Evolutionary conservation across 2,888 invertebrate species (phyloP).

Genomic region (Ptychoptera contaminata): DNA sequence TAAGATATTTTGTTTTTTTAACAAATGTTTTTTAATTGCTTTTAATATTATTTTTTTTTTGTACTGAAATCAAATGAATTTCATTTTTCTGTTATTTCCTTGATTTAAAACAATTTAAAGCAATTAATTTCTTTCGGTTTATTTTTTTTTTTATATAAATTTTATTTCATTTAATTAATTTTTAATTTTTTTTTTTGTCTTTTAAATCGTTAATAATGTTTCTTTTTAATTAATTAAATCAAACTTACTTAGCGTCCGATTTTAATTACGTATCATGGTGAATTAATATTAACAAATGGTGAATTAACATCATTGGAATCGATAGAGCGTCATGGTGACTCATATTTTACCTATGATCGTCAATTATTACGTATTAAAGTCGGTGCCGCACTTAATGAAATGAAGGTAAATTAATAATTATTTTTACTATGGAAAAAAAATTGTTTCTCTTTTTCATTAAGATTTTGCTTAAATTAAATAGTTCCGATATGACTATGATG

Average conservation of each 20-base stretch:
- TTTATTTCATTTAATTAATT: too few species aligned
- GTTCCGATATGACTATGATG: slow-evolving; percentile 2
- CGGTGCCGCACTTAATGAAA: not conserved
- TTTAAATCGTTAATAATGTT: not conserved
- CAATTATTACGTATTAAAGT: slow-evolving; percentile 1
- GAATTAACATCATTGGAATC: not conserved
- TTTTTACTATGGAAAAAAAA: not conserved
- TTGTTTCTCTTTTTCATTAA: not conserved
- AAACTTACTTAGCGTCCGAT: slow-evolving; percentile 10
- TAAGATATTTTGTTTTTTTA: too few species aligned
- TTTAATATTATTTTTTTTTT: too few species aligned
- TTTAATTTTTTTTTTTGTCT: too few species aligned
- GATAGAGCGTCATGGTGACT: not conserved
- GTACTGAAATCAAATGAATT: too few species aligned
- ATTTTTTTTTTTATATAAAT: too few species aligned
- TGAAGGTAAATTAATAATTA: not conserved
- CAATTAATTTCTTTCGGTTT: not conserved
- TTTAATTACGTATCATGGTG: slow-evolving; percentile 15
- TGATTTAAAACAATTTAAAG: not conserved
- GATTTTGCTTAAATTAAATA: too few species aligned
- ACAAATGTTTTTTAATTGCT: too few species aligned
- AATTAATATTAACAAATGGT: slow-evolving; percentile 16
- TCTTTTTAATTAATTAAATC: too few species aligned
- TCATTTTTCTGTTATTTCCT: too few species aligned
- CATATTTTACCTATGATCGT: not conserved